Base-by-base conservation (phyloP, 2,113 vertebrate genomes). In the Rattus rattus region DNA sequence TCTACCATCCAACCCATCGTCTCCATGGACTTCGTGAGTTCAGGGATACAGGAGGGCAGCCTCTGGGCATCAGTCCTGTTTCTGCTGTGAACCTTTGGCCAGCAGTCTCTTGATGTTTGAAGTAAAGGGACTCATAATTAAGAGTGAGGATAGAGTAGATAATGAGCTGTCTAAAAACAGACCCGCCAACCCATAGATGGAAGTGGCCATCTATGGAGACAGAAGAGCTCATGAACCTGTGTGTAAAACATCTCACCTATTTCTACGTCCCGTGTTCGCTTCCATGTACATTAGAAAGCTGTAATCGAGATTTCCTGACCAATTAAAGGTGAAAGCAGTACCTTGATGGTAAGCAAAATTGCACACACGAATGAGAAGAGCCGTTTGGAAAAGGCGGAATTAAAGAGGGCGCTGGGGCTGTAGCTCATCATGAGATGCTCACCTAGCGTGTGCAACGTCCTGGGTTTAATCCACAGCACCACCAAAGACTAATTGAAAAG, bases 1-100 rank as follows among this genome's bases (percentile, higher is more conserved):
- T 96, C 97, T 2, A 98, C 98, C 0, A 88, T 77, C 0, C 88
- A 97, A 80, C 54, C 89, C 67, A 88, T 98, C 2, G 97, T 98
- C 87, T 97, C 97, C 89, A 96, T 98, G 72, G 98, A 98, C 94
- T 97, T 98, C 10, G 97, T 98, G 95, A 98, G 98, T 97, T 79
- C 88, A 5, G 0, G 9, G 81, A 91, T 30, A 13, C 69, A 59
- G 69, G 73, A 33, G 33, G 80, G 49, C 20, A 20, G 72, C 54
- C 54, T 43, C 43, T 7, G 59, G 61, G 6, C 10, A 12, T n/a
- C 33, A 33, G 0, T 16, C 30, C 30, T 26, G 0, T 47, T 77
- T 7, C 52, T 85, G 22, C 47, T 13, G 13, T 5, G 47, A 72
- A 43, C 75, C 43, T 6, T 33, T 54, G 52, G 6, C 52, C n/a